A percentile compares a stretch with the other conserved stretches of the same genome.
phyloP scores from a whole-genome alignment of 2,888 invertebrate species.

The Selenia dentaria region DNA sequence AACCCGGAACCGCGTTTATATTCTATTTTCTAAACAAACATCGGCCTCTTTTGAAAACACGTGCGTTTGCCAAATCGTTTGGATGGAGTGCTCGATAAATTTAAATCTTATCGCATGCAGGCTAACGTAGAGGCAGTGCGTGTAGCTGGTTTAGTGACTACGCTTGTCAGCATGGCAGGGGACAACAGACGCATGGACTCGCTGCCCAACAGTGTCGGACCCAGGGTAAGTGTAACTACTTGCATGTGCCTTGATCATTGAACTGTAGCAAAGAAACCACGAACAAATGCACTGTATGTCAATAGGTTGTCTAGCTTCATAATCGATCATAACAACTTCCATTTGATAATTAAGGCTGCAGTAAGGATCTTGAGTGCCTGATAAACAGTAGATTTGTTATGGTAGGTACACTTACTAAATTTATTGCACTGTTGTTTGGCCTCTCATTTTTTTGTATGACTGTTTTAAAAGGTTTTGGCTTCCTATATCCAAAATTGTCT shows the following conservation, averaged over 20 bases:
- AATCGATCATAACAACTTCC: neutral
- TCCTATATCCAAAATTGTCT: too few relatives aligned
- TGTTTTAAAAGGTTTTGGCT: too few relatives aligned
- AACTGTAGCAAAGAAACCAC: neutral
- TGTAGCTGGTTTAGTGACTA: conserved; percentile 92
- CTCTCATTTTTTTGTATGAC: conserved; percentile 9
- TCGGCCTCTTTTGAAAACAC: conserved; percentile 15
- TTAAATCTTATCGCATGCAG: conserved; percentile 83
- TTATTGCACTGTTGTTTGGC: conserved; percentile 4
- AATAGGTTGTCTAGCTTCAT: neutral
- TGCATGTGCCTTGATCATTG: conserved; percentile 38
- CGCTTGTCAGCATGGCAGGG: conserved; percentile 92
- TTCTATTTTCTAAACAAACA: conserved; percentile 36
- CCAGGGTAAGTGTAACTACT: conserved; percentile 66
- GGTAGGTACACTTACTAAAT: too few relatives aligned
- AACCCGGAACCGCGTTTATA: conserved; percentile 41
- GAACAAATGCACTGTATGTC: neutral
- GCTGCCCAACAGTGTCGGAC: conserved; percentile 81
- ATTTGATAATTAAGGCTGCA: neutral
- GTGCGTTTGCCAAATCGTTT: conserved; percentile 39
- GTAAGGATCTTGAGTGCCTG: conserved; percentile 1
- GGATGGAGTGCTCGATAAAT: conserved; percentile 65
- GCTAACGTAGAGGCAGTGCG: conserved; percentile 93
- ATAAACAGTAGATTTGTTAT: conserved; percentile 9
- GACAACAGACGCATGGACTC: conserved; percentile 83